Conservation (phyloP, 2,113 vertebrate genomes). For the Progne subis region DNA sequence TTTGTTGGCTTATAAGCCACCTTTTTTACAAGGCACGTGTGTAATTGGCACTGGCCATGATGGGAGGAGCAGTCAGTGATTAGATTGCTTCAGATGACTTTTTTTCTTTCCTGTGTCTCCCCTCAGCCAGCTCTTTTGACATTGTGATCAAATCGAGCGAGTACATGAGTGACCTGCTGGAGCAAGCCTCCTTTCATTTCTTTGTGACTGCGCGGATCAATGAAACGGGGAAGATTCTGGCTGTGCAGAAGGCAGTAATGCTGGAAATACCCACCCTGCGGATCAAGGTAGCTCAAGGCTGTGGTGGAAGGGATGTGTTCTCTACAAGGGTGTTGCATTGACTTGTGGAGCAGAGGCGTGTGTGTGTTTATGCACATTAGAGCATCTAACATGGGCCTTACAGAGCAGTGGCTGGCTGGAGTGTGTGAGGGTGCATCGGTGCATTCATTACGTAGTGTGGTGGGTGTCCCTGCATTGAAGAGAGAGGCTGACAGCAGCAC, state of each 20-base stretch:
- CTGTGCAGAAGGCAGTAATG: slow-evolving; percentile 78
- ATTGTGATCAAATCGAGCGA: slow-evolving; percentile 73
- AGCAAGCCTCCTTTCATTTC: slow-evolving; percentile 91
- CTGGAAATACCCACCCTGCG: slow-evolving; percentile 81
- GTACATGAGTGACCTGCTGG: slow-evolving; percentile 87
- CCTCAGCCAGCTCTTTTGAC: slow-evolving; percentile 76
- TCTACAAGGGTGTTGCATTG: neutral
- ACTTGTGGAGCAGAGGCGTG: neutral
- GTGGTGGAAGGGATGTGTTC: neutral
- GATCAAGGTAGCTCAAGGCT: slow-evolving; percentile 79
- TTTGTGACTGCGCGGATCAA: slow-evolving; percentile 86
- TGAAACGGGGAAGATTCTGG: slow-evolving; percentile 83
- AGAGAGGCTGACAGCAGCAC: neutral
- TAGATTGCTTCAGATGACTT: neutral
- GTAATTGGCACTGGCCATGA: neutral
- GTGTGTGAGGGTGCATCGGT: neutral
- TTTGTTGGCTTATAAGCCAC: rapidly evolving
- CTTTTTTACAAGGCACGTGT: neutral
- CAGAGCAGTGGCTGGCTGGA: neutral
- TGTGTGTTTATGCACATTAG: rapidly evolving
- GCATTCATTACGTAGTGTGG: too few species aligned
- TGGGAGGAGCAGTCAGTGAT: neutral
- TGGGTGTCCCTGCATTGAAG: neutral
- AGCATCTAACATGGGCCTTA: neutral
- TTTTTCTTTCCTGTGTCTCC: neutral